phyloP scores from a whole-genome alignment of 2,797 vertebrate species.

The Spheniscus humboldti region DNA sequence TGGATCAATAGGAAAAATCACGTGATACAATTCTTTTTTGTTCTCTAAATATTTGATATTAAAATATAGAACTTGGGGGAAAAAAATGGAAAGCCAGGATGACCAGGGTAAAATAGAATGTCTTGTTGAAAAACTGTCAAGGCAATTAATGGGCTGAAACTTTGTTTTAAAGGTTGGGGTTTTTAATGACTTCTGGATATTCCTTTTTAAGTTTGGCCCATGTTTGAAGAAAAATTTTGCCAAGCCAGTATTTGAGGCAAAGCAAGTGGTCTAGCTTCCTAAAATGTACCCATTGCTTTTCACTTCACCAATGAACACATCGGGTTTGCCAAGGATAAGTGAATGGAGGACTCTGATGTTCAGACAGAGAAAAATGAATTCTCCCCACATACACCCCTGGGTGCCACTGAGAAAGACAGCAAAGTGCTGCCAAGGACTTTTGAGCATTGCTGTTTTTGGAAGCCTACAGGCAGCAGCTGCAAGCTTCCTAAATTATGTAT shows the following conservation, averaged over 20 bases:
- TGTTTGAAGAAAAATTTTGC: not conserved
- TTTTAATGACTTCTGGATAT: not conserved
- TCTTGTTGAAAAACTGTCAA: not conserved
- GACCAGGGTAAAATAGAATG: not conserved
- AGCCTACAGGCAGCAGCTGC: not conserved
- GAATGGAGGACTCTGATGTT: not conserved
- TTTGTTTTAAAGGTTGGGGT: not conserved
- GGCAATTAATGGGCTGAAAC: not conserved
- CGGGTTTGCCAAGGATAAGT: not conserved
- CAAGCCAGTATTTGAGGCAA: not conserved
- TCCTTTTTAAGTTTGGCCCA: not conserved
- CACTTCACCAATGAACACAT: not conserved
- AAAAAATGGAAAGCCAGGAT: not conserved
- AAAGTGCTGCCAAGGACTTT: slow-evolving; percentile 4
- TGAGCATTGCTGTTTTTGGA: not conserved
- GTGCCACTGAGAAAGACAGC: not conserved
- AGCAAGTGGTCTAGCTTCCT: not conserved
- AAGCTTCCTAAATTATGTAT: slow-evolving; percentile 28
- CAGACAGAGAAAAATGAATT: not conserved
- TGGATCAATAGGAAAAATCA: not conserved
- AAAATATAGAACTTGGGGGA: not conserved
- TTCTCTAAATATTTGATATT: not conserved
- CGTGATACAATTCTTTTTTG: not conserved
- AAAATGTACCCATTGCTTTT: not conserved
- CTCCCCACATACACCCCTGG: not conserved